Percentiles rank a stretch among this genome's conserved stretches.
Evolutionary conservation across 2,888 invertebrate genomes (phyloP).

Genomic region (Camponotus fellah): DNA sequence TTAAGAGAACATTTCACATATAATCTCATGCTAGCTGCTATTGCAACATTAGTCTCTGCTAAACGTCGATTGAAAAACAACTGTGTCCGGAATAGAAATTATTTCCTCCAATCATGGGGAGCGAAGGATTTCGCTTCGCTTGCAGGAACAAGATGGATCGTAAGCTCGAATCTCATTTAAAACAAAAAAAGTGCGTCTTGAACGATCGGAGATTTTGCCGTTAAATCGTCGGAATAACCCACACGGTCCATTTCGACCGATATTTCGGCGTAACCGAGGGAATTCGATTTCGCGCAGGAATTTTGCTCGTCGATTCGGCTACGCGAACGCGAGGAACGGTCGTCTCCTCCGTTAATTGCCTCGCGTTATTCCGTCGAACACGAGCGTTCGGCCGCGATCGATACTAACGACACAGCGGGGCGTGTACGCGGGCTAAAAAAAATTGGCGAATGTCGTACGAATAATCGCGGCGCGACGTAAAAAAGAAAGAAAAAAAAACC

Average conservation of each 20-base stretch:
- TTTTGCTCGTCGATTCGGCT: constrained; percentile 28
- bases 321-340: background rate
- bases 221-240: background rate
- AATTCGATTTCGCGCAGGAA: constrained; percentile 17
- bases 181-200: background rate
- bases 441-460: constrained; percentile 19
- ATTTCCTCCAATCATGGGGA: background rate
- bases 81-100: background rate
- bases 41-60: background rate
- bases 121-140: background rate
- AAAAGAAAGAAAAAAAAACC: background rate
- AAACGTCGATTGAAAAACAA: background rate
- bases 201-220: constrained; percentile 15
- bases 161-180: background rate
- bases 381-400: constrained; percentile 33
- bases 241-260: constrained; percentile 18
- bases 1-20: background rate
- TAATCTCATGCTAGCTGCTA: background rate
- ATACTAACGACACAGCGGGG: constrained; percentile 45
- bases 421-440: constrained; percentile 24
- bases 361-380: constrained; percentile 40
- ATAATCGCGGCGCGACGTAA: constrained; percentile 23
- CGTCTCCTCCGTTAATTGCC: constrained; percentile 53
- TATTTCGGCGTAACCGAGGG: background rate
- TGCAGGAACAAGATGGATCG: background rate